These are phyloP conservation scores for Alaudala cheleensis DNA, from an alignment of 2,113 vertebrate species.

Conservation along the genomic window DNA sequence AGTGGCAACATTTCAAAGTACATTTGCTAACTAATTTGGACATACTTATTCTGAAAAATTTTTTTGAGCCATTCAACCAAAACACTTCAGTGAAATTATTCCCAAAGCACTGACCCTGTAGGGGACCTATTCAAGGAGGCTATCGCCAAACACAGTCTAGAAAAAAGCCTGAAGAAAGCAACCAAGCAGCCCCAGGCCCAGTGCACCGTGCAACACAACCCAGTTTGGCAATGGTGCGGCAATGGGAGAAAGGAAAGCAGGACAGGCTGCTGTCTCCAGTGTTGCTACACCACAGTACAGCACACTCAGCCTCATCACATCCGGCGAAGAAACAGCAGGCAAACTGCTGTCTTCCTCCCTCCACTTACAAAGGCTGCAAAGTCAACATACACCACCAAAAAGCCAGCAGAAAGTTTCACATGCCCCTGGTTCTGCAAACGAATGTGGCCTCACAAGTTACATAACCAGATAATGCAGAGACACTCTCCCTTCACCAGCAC, in stretches of 20 bases:
- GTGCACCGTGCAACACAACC: not conserved
- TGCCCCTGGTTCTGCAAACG: not conserved
- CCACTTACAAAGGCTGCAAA: not conserved
- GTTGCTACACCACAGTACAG: rapidly evolving
- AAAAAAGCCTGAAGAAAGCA: not conserved
- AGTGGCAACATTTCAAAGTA: not conserved
- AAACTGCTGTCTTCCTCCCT: not conserved
- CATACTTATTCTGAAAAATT: not conserved
- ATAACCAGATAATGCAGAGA: not conserved
- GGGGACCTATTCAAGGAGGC: not conserved
- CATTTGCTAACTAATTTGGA: not conserved
- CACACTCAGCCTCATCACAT: not conserved
- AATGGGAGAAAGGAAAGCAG: not conserved
- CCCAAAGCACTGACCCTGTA: rapidly evolving
- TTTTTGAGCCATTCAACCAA: not conserved
- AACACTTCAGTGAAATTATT: not conserved
- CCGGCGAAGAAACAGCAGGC: not conserved
- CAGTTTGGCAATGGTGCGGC: not conserved
- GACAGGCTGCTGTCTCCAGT: not conserved
- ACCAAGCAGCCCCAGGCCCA: not conserved
- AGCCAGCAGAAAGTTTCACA: not conserved
- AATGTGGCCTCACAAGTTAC: not conserved
- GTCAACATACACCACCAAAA: not conserved
- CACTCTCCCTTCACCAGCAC: not conserved
- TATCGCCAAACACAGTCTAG: not conserved